Percentiles rank a stretch among this genome's conserved stretches.
Evolutionary conservation across 2,888 invertebrate species (phyloP).

Genomic region (Athalia circularis): DNA sequence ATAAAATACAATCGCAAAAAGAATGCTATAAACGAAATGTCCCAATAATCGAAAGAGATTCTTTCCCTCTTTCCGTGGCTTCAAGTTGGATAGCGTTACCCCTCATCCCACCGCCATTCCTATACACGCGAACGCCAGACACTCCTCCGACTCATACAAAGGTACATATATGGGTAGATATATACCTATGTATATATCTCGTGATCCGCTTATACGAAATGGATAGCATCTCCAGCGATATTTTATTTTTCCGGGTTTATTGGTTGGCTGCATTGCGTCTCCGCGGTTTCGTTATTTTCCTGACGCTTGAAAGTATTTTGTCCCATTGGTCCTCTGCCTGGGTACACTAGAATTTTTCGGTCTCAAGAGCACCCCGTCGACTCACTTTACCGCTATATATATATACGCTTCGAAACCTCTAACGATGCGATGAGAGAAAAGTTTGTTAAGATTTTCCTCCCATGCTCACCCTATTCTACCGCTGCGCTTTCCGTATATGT

Average conservation of each 20-base stretch:
- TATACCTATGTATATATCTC: conserved; percentile 39
- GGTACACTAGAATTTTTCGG: conserved; percentile 33
- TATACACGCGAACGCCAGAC: conserved; percentile 46
- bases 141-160: background rate
- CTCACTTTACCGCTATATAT: too few relatives aligned
- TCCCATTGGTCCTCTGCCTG: conserved; percentile 20
- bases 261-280: conserved; percentile 47
- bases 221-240: conserved; percentile 56
- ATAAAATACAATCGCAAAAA: conserved; percentile 50
- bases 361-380: conserved; percentile 26
- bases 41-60: conserved; percentile 64
- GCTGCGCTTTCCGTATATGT: background rate
- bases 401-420: conserved; percentile 29
- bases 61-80: conserved; percentile 52
- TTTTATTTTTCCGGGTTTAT: conserved; percentile 55
- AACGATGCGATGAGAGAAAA: conserved; percentile 36
- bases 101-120: conserved; percentile 47
- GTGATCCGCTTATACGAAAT: conserved; percentile 61
- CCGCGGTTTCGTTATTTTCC: conserved; percentile 44
- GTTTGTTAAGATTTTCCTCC: conserved; percentile 36
- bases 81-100: conserved; percentile 50
- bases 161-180: background rate
- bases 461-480: conserved; percentile 22
- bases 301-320: conserved; percentile 35
- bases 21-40: conserved; percentile 57